Evolutionary conservation across 2,888 invertebrate genomes (phyloP), one percentile per base, ranked within the genome.

Genomic region (Gasteruption jaculator): DNA sequence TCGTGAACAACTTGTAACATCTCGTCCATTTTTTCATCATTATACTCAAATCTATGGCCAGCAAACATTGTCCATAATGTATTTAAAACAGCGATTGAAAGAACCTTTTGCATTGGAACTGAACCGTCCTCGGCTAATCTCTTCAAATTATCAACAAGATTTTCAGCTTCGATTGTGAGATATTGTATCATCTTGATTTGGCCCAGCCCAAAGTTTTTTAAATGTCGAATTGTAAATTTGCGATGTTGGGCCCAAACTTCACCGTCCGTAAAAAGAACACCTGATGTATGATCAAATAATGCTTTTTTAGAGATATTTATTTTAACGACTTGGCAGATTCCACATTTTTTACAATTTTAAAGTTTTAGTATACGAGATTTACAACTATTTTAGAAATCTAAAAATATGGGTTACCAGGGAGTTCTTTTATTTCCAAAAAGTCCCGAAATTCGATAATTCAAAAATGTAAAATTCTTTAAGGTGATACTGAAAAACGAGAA

Each of bases 11-110:
- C 70, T 39, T 76, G 68, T 22, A 85, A 71, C 5, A 86, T 69
- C 24, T 73, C 62, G 21, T 66, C 71, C 8, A 85, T 60, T 18
- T 75, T 74, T 14, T 68, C 60, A 54, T 86, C 82, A 21, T 78
- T 73, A 34, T 81, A 73, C 25, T 77, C 71, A 58, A 82, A 84
- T 56, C 82, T 74, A 66, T 76, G 71, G 54, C 84, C 83, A 34
- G 85, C 84, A 36, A 83, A 74, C 71, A 82, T 79, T 15, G 76
- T 76, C 86, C 86, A 86, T 12, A 85, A 61, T 0, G 80, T 76
- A 62, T 86, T 86, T 46, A 85, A 67, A 2, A 84, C 79, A 0
- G 81, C 76, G 25, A 81, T 70, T 41, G 82, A 80, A 27, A 85
- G 76, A 2, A 74, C 66, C 7, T 65, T 68, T 45, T 76, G 74